Evolutionary conservation across 2,797 vertebrate genomes (phyloP).

Genomic region (Coendou prehensilis): DNA sequence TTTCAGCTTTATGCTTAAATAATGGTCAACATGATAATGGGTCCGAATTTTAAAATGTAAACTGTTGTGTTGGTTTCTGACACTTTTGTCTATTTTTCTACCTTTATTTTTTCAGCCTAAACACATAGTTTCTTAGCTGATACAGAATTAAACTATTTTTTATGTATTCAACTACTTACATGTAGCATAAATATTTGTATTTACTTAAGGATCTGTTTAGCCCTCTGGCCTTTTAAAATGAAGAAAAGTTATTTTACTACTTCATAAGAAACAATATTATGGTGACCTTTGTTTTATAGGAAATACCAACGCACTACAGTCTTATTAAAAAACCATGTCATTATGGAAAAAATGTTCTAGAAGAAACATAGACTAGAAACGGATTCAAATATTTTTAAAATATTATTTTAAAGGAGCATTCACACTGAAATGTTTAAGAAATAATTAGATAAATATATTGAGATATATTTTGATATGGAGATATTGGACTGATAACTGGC

Average conservation of each 20-base stretch:
- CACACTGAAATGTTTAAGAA: not conserved
- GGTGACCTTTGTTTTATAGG: not conserved
- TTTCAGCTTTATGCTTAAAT: not conserved
- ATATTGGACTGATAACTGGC: not conserved
- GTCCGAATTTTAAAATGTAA: not conserved
- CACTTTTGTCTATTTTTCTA: not conserved
- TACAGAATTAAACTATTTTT: not conserved
- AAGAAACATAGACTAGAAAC: not conserved
- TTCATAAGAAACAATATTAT: not conserved
- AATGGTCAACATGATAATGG: not conserved
- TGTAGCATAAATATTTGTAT: not conserved
- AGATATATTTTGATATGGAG: not conserved
- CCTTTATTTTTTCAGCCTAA: not conserved
- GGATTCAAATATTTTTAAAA: conserved; percentile 12
- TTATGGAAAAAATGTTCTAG: not conserved
- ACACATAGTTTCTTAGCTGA: not conserved
- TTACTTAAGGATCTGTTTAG: conserved; percentile 13
- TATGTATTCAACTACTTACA: not conserved
- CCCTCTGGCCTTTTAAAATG: not conserved
- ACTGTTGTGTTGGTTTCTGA: not conserved
- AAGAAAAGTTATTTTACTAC: not conserved
- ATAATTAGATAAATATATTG: not conserved
- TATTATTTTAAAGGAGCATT: not conserved
- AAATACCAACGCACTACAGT: not conserved
- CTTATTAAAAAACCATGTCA: not conserved